These are phyloP conservation scores for Epizoanthus stellaris DNA, from an alignment of 92 coral and sea anemone genomes.

Conservation along the genomic window DNA sequence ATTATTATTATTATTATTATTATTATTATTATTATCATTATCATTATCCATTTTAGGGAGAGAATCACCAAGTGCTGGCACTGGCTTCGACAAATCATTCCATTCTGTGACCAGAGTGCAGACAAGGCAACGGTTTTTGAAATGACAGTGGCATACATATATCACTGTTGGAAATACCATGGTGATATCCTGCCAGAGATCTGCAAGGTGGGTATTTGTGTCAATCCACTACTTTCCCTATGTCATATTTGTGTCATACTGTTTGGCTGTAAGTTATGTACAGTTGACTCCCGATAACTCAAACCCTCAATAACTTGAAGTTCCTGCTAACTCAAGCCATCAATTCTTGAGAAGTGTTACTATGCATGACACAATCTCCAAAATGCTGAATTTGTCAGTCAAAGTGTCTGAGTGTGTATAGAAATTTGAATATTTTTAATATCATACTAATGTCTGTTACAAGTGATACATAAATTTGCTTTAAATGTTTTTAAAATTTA, in stretches of 20 bases:
- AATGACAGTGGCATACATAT: constrained; percentile 88
- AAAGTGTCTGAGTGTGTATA: too few species aligned
- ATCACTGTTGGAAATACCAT: constrained; percentile 89
- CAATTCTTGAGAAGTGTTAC: too few species aligned
- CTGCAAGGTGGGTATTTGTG: constrained; percentile 59
- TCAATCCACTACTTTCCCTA: neutral
- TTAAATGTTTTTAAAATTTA: too few species aligned
- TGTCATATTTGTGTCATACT: neutral
- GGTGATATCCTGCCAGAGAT: constrained; percentile 59
- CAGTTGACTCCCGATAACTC: neutral
- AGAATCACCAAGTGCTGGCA: constrained; percentile 82
- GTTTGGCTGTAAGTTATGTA: neutral
- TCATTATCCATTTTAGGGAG: constrained; percentile 51
- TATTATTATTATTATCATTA: neutral
- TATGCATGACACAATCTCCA: too few species aligned
- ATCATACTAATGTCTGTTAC: too few species aligned
- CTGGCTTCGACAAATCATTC: constrained; percentile 73
- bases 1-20: too few species aligned
- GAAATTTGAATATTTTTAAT: too few species aligned
- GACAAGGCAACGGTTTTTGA: constrained; percentile 94
- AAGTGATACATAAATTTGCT: too few species aligned
- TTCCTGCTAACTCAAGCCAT: neutral
- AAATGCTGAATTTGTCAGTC: too few species aligned
- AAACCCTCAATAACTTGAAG: neutral
- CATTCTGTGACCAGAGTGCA: constrained; percentile 72